Evolutionary conservation across 2,797 vertebrate genomes (phyloP), one percentile per base, ranked within the genome.

Genomic region (Denticeps clupeoides): DNA sequence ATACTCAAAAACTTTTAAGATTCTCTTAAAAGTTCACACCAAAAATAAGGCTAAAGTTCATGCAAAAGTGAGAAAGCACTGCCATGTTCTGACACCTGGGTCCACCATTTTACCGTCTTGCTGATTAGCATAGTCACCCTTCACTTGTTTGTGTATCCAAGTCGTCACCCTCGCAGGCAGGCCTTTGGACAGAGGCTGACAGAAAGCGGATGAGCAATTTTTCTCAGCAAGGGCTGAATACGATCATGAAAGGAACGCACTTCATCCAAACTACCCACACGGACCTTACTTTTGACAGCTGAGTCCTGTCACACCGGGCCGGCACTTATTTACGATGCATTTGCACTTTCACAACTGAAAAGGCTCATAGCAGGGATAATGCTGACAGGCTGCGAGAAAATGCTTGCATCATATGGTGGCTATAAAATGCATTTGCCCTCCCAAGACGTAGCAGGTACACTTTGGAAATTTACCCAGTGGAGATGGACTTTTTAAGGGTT

Each of bases 251-350:
- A 50, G 51, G 31, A 59, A 59, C 45, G 43, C 49, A 48, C 48
- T 40, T 48, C 45, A 44, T 37, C 45, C 40, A 26, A 59, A 43
- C 35, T 44, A 21, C 29, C 21, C 45, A 38, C 21, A 27, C 26
- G n/a, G 26, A 49, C 41, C 37, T 25, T 54, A 53, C 53, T 33
- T 26, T 42, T 53, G 57, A 59, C 57, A 51, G 51, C 44, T 18
- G 37, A 51, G 11, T 5, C n/a, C 32, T 18, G 29, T 38, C 43
- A 19, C 19, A 22, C 41, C n/a, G n/a, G n/a, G n/a, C n/a, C n/a
- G n/a, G n/a, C n/a, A n/a, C n/a, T n/a, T n/a, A n/a, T n/a, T n/a
- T n/a, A n/a, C n/a, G n/a, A n/a, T n/a, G n/a, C n/a, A n/a, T n/a
- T 27, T 16, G 45, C 25, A 23, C 44, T 50, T 59, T 55, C 49